These are phyloP conservation scores for Sitodiplosis mosellana DNA, from an alignment of 1,140 invertebrate species.

Conservation along the genomic window DNA sequence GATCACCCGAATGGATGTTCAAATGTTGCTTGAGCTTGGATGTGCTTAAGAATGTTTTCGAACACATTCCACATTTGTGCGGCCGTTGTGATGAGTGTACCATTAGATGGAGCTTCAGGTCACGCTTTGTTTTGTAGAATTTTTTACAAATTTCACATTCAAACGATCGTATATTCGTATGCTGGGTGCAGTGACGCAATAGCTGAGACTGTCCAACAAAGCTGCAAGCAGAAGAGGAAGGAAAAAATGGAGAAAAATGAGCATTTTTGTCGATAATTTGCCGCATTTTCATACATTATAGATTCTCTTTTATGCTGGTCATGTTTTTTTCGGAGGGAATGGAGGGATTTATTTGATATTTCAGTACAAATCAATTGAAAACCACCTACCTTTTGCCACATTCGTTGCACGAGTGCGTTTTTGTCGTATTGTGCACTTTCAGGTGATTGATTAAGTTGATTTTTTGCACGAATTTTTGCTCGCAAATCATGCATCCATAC, in stretches of 20 bases:
- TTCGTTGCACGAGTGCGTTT: constrained; percentile 40
- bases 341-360: neutral
- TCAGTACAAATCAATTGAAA: neutral
- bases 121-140: constrained; percentile 31
- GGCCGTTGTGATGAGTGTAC: constrained; percentile 28
- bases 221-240: constrained; percentile 9
- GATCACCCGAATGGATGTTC: constrained; percentile 33
- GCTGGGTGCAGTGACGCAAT: constrained; percentile 28
- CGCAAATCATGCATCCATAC: constrained; percentile 31
- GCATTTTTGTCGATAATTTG: too few species aligned
- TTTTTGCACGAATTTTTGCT: constrained; percentile 32
- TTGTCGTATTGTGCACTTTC: constrained; percentile 33
- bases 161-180: constrained; percentile 27
- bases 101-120: constrained; percentile 28
- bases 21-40: constrained; percentile 33
- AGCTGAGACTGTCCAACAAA: constrained; percentile 31
- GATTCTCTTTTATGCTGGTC: too few species aligned
- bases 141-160: constrained; percentile 28
- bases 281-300: too few species aligned
- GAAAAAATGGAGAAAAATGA: constrained; percentile 2
- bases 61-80: constrained; percentile 27
- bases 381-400: constrained; percentile 28
- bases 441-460: constrained; percentile 30
- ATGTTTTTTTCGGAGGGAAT: too few species aligned
- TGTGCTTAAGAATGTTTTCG: constrained; percentile 30